Evolutionary conservation across 2,797 vertebrate genomes (phyloP), one percentile per base, ranked within the genome.

Genomic region (Alauda arvensis): DNA sequence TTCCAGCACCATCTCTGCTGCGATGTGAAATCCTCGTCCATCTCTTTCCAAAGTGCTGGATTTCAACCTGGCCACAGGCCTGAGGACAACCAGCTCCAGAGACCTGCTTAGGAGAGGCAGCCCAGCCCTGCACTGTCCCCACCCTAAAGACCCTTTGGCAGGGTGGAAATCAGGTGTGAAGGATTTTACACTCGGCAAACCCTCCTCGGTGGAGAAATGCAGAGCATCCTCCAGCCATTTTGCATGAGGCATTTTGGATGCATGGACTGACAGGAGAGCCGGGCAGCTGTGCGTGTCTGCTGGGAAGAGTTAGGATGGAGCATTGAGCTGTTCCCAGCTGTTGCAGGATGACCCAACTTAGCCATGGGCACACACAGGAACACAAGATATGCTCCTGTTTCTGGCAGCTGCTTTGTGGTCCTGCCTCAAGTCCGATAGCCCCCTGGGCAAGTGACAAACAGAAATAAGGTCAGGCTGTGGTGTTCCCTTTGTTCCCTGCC

Each of bases 231-330:
- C 12, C 59, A 40, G 56, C 45, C 62, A 18, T 87, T 86, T 65
- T 29, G 18, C 13, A 0, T 3, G 26, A 66, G 65, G 12, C 2
- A 2, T 42, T 87, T 72, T 46, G 83, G 46, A 16, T 49, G 33
- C 3, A 1, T 0, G 5, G 34, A 34, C 8, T 0, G 0, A 34
- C 0, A 2, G 76, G 56, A 51, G 57, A 52, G 34, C 48, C 3
- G 5, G 65, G 28, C 62, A 67, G 51, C 68, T 42, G 21, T 7
- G 19, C 23, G 37, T 25, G 39, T 25, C 61, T 49, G 63, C 74
- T 60, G 57, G 67, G 72, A 71, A n/a, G n/a, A 4, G 3, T 42
- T 25, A 43, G 59, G 45, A 56, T 0, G 1, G 39, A 26, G n/a
- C 1, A 0, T 5, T 77, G 0, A 4, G 72, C 8, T 7, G 62